phyloP scores from a whole-genome alignment of 2,113 vertebrate species.

The Calyptommatus sinebrachiatus region DNA sequence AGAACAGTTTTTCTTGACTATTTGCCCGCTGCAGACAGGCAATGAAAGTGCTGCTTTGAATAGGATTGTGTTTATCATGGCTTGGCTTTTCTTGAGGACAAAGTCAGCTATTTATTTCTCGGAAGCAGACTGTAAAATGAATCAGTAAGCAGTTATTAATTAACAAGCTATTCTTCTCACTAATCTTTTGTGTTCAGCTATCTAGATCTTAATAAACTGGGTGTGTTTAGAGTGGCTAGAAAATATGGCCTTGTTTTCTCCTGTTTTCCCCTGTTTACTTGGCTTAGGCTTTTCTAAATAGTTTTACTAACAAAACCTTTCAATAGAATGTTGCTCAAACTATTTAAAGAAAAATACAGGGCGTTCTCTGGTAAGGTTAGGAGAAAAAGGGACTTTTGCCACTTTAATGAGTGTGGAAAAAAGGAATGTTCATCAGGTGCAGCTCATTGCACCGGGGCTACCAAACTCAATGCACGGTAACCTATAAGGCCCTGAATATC shows the following conservation, averaged over 20 bases:
- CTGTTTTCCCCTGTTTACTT: background rate
- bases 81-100: background rate
- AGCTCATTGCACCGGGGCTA: too few relatives aligned
- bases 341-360: background rate
- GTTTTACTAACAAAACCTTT: background rate
- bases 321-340: background rate
- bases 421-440: too few relatives aligned
- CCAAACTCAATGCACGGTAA: too few relatives aligned
- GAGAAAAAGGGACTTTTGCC: too few relatives aligned
- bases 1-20: background rate
- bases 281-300: background rate
- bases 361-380: too few relatives aligned
- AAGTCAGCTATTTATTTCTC: constrained; percentile 1
- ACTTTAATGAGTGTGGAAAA: too few relatives aligned
- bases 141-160: background rate
- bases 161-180: constrained; percentile 1
- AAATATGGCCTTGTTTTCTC: background rate
- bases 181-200: background rate
- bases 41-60: background rate
- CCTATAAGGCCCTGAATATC: too few relatives aligned
- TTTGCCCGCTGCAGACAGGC: background rate
- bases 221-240: background rate
- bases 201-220: background rate
- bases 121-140: background rate
- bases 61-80: background rate